phyloP scores from a whole-genome alignment of 2,888 invertebrate genomes.

The Nomada lathburiana region DNA sequence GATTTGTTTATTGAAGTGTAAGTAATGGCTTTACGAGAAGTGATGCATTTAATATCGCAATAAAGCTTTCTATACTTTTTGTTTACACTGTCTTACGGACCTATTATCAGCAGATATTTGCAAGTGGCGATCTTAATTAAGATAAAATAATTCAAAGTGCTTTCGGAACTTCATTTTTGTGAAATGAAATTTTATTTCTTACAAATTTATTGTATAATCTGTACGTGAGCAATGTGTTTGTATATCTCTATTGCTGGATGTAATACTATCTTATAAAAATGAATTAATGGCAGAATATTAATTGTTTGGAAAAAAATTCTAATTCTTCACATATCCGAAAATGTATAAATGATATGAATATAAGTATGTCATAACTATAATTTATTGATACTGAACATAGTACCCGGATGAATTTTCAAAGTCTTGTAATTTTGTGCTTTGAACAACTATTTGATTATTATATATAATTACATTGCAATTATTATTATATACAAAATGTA shows the following conservation, averaged over 20 bases:
- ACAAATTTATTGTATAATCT: conserved; percentile 11
- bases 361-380: not conserved
- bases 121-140: not conserved
- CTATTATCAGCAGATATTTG: conserved; percentile 12
- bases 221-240: not conserved
- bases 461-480: not conserved
- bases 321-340: not conserved
- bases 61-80: conserved; percentile 16
- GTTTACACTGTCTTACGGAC: conserved; percentile 34
- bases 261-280: not conserved
- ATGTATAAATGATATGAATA: not conserved
- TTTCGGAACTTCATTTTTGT: not conserved
- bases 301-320: not conserved
- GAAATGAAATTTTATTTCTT: not conserved
- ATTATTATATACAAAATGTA: not conserved
- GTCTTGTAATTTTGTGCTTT: not conserved
- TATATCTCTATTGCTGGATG: not conserved
- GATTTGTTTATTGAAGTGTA: conserved; percentile 18
- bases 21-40: conserved; percentile 18
- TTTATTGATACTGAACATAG: not conserved
- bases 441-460: not conserved
- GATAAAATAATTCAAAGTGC: not conserved
- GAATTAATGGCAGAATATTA: not conserved
- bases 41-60: not conserved
- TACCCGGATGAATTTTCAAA: not conserved